Evolutionary conservation across 2,113 vertebrate genomes (phyloP).

Genomic region (Anguilla rostrata): DNA sequence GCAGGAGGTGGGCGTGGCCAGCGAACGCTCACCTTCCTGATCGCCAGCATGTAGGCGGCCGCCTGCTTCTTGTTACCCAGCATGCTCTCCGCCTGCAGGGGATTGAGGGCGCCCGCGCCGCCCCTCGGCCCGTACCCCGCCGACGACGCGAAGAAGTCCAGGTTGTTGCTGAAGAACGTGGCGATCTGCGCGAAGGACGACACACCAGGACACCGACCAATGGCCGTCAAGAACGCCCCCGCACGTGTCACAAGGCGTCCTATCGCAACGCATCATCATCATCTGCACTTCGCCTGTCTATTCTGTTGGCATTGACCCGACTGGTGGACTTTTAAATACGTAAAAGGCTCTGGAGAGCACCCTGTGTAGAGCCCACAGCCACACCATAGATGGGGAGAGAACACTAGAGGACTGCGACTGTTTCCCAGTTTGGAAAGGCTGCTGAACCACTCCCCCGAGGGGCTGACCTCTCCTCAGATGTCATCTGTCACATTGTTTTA

Average conservation of each 20-base stretch:
- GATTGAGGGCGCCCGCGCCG: conserved; percentile 74
- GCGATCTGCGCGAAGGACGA: conserved; percentile 74
- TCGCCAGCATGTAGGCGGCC: conserved; percentile 76
- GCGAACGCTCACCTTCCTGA: conserved; percentile 80
- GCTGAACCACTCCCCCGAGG: conserved; percentile 23
- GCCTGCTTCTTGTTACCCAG: conserved; percentile 89
- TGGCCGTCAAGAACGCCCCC: not conserved
- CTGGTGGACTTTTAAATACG: conserved; percentile 25
- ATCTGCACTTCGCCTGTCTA: not conserved
- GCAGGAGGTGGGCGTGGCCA: not conserved
- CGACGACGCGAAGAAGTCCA: conserved; percentile 82
- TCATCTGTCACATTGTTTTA: conserved; percentile 17
- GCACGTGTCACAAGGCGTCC: not conserved
- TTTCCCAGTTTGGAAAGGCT: conserved; percentile 31
- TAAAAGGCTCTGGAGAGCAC: not conserved
- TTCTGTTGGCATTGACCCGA: not conserved
- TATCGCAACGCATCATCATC: not conserved
- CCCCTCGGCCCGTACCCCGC: conserved; percentile 82
- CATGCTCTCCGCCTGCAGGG: conserved; percentile 86
- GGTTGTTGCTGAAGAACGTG: conserved; percentile 93
- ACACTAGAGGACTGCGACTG: conserved; percentile 11
- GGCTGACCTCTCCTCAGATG: conserved; percentile 15
- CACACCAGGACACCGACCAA: not conserved
- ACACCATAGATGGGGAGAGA: conserved; percentile 14
- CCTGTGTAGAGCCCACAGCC: not conserved